phyloP scores from a whole-genome alignment of 2,797 vertebrate species.

The Coilia nasus region DNA sequence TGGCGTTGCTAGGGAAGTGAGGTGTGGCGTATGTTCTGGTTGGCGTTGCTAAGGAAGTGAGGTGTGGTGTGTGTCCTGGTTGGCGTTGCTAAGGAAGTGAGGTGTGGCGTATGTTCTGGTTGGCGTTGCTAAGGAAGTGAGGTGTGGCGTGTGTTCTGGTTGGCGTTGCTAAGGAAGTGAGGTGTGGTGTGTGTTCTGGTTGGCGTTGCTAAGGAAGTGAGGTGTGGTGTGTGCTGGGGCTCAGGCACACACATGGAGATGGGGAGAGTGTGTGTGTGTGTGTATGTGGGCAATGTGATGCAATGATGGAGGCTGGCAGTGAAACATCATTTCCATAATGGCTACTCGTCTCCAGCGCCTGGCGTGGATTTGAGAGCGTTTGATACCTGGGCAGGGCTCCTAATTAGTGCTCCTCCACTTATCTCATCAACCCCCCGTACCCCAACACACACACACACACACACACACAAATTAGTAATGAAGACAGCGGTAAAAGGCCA shows the following conservation, averaged over 20 bases:
- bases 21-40: not conserved
- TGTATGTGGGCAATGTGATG: conserved; percentile 67
- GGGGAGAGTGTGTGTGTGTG: not conserved
- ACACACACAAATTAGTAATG: conserved; percentile 59
- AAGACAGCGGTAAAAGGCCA: too few relatives aligned
- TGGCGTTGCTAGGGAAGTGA: not conserved
- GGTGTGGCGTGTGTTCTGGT: too few relatives aligned
- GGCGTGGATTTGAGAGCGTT: conserved; percentile 70
- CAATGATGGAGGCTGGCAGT: conserved; percentile 78
- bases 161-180: too few relatives aligned
- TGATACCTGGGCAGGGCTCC: conserved; percentile 77
- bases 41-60: too few relatives aligned
- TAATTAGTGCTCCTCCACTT: conserved; percentile 73
- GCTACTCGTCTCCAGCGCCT: conserved; percentile 70
- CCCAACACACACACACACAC: too few relatives aligned
- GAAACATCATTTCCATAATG: conserved; percentile 81
- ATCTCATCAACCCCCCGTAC: conserved; percentile 53
- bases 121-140: too few relatives aligned
- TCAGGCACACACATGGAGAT: not conserved
- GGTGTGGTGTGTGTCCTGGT: too few relatives aligned
- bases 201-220: too few relatives aligned
- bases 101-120: too few relatives aligned
- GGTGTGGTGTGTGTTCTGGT: too few relatives aligned
- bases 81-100: too few relatives aligned
- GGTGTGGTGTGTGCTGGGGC: too few relatives aligned